Percentiles rank a stretch among this genome's conserved stretches.
These are phyloP conservation scores for Sericinus montela DNA, from an alignment of 2,888 invertebrate genomes.

Conservation along the genomic window DNA sequence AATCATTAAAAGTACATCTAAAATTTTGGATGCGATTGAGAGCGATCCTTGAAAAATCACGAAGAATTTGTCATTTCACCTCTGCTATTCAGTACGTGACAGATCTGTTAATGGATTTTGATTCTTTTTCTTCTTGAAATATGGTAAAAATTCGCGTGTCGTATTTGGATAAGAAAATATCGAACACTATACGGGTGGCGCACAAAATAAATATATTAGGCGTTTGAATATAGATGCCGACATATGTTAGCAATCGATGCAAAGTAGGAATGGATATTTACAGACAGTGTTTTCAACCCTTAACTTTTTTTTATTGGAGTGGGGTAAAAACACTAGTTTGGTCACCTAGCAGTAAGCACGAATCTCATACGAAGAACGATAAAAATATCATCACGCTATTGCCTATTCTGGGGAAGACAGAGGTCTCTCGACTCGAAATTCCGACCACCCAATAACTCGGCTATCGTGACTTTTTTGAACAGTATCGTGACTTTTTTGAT, in stretches of 20 bases:
- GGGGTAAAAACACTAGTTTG: no score
- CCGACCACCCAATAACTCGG: no score
- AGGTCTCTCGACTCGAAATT: no score
- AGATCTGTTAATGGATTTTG: not conserved
- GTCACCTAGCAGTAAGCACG: no score
- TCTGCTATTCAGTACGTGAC: slow-evolving; percentile 4
- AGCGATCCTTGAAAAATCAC: slow-evolving; percentile 14
- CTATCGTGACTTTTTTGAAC: no score
- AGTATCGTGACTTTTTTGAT: no score
- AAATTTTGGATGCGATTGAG: slow-evolving; percentile 1
- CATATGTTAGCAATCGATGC: slow-evolving; percentile 12
- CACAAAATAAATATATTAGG: slow-evolving; percentile 22
- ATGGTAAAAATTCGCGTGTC: not conserved
- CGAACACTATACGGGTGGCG: not conserved
- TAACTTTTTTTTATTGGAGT: no score
- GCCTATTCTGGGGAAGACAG: no score
- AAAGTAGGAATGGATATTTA: slow-evolving; percentile 1
- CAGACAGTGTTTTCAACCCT: not conserved
- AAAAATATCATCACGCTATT: no score
- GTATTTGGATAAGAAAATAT: not conserved
- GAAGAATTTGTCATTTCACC: slow-evolving; percentile 13
- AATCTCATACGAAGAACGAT: no score
- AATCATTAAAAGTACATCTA: no score
- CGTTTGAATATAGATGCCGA: slow-evolving; percentile 17
- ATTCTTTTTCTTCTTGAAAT: not conserved